Evolutionary conservation across 2,113 vertebrate species (phyloP).

Genomic region (Etheostoma spectabile): DNA sequence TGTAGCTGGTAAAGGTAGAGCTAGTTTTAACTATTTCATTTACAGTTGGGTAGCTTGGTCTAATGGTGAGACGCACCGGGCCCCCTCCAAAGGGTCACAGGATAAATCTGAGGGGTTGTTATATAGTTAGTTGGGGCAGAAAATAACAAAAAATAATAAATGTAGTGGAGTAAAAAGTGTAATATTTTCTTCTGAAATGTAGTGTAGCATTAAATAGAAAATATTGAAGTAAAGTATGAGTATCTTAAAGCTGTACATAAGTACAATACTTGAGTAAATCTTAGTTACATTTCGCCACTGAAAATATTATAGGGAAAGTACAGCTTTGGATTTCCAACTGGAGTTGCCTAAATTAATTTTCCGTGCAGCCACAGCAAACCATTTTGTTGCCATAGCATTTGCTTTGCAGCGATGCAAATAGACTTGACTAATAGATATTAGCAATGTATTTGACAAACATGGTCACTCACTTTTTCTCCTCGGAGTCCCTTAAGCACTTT

Average conservation of each 20-base stretch:
- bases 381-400: neutral
- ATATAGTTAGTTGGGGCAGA: too few relatives aligned
- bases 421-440: neutral
- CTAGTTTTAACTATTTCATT: neutral
- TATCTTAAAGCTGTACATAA: neutral
- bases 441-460: neutral
- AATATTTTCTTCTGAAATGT: neutral
- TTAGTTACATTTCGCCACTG: neutral
- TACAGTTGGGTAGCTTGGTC: neutral
- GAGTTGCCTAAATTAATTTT: neutral
- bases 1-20: neutral
- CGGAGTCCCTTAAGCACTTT: slow-evolving; percentile 81
- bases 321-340: neutral
- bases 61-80: too few relatives aligned
- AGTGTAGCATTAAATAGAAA: neutral
- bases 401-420: neutral
- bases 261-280: neutral
- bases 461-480: slow-evolving; percentile 87
- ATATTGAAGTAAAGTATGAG: neutral
- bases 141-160: neutral
- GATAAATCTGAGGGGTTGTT: too few relatives aligned
- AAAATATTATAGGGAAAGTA: neutral
- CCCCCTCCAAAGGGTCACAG: neutral
- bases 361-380: neutral
- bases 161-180: neutral